Conservation (phyloP, 2,797 vertebrate species). For the Anisognathus igniventris region DNA sequence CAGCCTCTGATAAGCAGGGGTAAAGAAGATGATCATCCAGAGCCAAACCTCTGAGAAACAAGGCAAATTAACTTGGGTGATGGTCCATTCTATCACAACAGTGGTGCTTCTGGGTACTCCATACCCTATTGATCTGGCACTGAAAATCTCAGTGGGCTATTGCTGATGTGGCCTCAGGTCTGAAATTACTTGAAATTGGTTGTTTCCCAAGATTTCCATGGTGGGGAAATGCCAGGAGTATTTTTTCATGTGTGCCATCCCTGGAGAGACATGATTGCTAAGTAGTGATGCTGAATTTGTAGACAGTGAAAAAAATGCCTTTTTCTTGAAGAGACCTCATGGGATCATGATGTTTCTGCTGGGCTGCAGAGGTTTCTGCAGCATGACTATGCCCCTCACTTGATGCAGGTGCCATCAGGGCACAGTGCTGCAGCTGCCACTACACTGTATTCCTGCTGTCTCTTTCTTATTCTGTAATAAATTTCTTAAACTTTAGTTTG, state of each 20-base stretch:
- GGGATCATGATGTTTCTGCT: not conserved
- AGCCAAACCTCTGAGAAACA: not conserved
- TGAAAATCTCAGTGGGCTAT: not conserved
- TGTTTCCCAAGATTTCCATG: not conserved
- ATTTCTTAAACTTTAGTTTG: not conserved
- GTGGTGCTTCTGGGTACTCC: not conserved
- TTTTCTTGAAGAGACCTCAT: not conserved
- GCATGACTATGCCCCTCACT: fast-evolving
- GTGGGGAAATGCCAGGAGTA: not conserved
- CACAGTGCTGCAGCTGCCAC: not conserved
- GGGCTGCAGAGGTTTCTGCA: not conserved
- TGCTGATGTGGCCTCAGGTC: not conserved
- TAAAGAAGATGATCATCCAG: not conserved
- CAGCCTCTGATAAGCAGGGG: not conserved
- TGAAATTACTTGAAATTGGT: not conserved
- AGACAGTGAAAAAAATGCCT: not conserved
- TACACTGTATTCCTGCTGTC: not conserved
- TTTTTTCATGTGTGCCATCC: not conserved
- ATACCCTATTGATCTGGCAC: not conserved
- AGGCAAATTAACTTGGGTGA: not conserved
- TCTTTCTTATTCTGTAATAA: not conserved
- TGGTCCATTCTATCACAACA: not conserved
- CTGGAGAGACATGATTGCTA: not conserved
- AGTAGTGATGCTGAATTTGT: not conserved
- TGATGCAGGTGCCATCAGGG: not conserved